These are phyloP conservation scores for Tetropium fuscum DNA, from an alignment of 2,888 invertebrate species.

Conservation along the genomic window DNA sequence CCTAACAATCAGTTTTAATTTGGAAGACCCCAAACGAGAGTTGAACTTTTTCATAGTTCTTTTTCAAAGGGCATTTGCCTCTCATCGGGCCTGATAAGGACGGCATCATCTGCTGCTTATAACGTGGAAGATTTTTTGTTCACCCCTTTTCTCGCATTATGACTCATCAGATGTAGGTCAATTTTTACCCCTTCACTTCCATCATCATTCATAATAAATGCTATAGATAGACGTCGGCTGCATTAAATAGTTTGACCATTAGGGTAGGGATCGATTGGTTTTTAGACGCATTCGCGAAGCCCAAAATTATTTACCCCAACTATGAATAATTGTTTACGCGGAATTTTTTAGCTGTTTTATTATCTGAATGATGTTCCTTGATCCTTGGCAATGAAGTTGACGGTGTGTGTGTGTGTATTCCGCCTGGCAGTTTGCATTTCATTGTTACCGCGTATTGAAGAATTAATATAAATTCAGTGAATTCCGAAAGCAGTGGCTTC, in stretches of 20 bases:
- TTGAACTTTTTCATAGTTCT: constrained; percentile 24
- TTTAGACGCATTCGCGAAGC: no score
- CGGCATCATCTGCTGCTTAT: constrained; percentile 25
- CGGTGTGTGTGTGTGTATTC: no score
- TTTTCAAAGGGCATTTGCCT: constrained; percentile 9
- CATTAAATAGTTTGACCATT: constrained; percentile 27
- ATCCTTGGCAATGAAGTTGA: no score
- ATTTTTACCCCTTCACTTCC: constrained; percentile 52
- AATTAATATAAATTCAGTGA: no score
- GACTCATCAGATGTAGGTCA: constrained; percentile 57
- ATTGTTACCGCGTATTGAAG: no score
- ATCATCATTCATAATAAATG: constrained; percentile 48
- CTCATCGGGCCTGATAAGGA: constrained; percentile 17
- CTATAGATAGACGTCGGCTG: constrained; percentile 14
- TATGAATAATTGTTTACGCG: no score
- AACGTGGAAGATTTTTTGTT: constrained; percentile 37
- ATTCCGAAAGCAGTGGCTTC: no score
- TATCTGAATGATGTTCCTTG: no score
- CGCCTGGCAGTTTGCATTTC: no score
- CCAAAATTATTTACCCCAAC: no score
- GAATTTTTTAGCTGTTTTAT: no score
- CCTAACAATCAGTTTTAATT: constrained; percentile 32
- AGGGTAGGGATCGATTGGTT: constrained; percentile 31
- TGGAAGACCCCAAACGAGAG: constrained; percentile 24
- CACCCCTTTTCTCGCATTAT: constrained; percentile 47